Base-by-base conservation (phyloP, 2,888 invertebrate species). In the Lysandra coridon region DNA sequence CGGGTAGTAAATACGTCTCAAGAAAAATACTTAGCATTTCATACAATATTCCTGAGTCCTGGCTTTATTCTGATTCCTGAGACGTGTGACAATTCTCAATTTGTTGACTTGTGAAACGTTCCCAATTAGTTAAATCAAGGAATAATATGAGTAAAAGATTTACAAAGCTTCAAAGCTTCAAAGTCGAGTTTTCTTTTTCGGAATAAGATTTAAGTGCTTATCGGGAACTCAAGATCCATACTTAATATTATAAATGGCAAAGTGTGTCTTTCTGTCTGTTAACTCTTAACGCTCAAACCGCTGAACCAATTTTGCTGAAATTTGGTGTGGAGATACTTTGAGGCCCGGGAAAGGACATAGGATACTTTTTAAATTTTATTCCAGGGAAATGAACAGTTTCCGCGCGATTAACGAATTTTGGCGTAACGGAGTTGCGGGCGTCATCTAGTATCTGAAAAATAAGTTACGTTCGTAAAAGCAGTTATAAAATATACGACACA, bases 401-500 rank as follows among this genome's bases (percentile, higher is more conserved):
- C 4, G 7, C 40, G 7, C 7, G 40, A 44, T 44, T 7, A 7
- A 44, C 40, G 40, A 44, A 44, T 6, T 44, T 44, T 44, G 44
- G 44, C 44, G 44, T 7, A 44, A 44, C 44, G 44, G 44, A 40
- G 40, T 40, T 40, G 5, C 40, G 40, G 40, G 40, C 40, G 40
- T 40, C 40, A 5, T 40, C 40, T 40, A 40, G 40, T 40, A 40
- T 40, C 5, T 37, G 17, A 7, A 40, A 40, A 75, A 44, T 49
- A 49, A 44, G 14, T 1, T 49, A 75, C 75, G 75, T 44, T 49
- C 75, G 49, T 44, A 75, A 49, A 74, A 74, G 74, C 74, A 44
- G 23, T 75, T 37, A 75, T 30, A 49, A 75, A 23, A 75, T 44
- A 75, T 30, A 75, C 75, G 75, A 75, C 23, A 44, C 44, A 14